Evolutionary conservation across 2,797 vertebrate genomes (phyloP), one percentile per base, ranked within the genome.

Genomic region (Aldrovandia affinis): DNA sequence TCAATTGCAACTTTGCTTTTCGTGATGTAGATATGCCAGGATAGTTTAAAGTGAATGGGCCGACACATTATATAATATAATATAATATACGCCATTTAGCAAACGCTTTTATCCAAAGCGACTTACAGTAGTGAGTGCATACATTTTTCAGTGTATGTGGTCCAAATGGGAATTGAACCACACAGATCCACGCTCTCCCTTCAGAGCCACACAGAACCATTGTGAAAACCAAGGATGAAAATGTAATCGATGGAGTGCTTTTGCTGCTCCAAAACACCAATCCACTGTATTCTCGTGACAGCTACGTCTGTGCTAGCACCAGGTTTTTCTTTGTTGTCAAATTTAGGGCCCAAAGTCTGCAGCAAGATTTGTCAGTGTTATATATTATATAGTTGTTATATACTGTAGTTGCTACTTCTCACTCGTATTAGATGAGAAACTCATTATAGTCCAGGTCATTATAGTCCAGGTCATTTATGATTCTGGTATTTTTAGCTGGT

Each of bases 41-140:
- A 68, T 15, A 59, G 20, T 70, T 63, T 68, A 80, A 84, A 61
- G 30, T 65, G 39, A 80, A 84, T 47, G n/a, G 52, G 55, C 25
- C 28, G 42, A 36, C n/a, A n/a, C n/a, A n/a, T n/a, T n/a, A n/a
- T n/a, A n/a, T n/a, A n/a, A n/a, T n/a, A n/a, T n/a, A n/a, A n/a
- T n/a, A n/a, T n/a, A n/a, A n/a, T n/a, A n/a, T n/a, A n/a, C n/a
- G n/a, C n/a, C n/a, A n/a, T n/a, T n/a, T n/a, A n/a, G n/a, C n/a
- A n/a, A n/a, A n/a, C n/a, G n/a, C n/a, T n/a, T n/a, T n/a, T n/a
- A n/a, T n/a, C n/a, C n/a, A n/a, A n/a, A n/a, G n/a, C n/a, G n/a
- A n/a, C n/a, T n/a, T n/a, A n/a, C n/a, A n/a, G n/a, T n/a, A n/a
- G n/a, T n/a, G n/a, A n/a, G n/a, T n/a, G n/a, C n/a, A n/a, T n/a